Base-by-base conservation (phyloP, 1,140 invertebrate species). In the Listronotus bonariensis region DNA sequence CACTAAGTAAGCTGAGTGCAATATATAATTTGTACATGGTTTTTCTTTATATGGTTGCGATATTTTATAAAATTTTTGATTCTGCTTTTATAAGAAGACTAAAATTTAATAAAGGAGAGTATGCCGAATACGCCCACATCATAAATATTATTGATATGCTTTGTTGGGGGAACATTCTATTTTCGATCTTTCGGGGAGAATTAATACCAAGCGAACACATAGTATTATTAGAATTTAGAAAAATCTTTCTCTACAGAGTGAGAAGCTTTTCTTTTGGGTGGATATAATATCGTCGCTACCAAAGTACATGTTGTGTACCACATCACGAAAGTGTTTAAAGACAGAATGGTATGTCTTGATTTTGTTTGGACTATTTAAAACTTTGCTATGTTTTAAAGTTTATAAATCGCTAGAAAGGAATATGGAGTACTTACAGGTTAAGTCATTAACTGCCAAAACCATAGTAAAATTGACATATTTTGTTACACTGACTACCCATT, bases 61-160 rank as follows among this genome's bases (percentile, higher is more conserved):
- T 53, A 15, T 53, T 53, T 31, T 9, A 15, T 17, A 53, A 53
- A 18, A 26, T 15, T 34, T 0, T 53, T 14, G 51, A 53, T 14
- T 4, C 14, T 6, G 7, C 31, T 7, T 53, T 53, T 38, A 6
- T 53, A 7, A 34, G 15, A 36, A 2, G 14, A 9, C 6, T 3
- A 8, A n/a, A 14, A 51, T 12, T 31, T n/a, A 3, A 6, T 20
- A 7, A 7, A 26, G 5, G 48, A n/a, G 7, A 36, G 6, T 36
- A 38, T 18, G 12, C 2, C 0, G 6, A 6, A 3, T n/a, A 38
- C n/a, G 17, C 8, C 15, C 3, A 7, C 1, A 14, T 36, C 4
- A 15, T 48, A 7, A 34, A 14, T 15, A 38, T 14, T 6, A 11
- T 53, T 18, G 51, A 53, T 53, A 7, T 34, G 8, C 26, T 53